phyloP scores from a whole-genome alignment of 2,113 vertebrate genomes.

The Turnix velox region DNA sequence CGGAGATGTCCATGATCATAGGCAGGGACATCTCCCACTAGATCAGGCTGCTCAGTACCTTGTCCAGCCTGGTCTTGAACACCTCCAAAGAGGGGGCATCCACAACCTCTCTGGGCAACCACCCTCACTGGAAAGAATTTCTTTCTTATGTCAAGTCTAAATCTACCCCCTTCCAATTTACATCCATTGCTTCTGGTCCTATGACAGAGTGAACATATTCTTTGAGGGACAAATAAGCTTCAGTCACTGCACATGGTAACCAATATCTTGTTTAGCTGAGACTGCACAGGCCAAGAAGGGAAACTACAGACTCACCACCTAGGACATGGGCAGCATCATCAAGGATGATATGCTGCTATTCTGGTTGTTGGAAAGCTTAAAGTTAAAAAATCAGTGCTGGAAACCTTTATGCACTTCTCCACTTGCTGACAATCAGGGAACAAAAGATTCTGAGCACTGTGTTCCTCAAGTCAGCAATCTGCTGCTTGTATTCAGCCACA shows the following conservation, averaged over 20 bases:
- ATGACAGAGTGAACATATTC: background rate
- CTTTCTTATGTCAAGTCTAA: too few species aligned
- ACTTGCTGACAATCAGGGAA: background rate
- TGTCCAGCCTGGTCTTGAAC: too few species aligned
- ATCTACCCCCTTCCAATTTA: too few species aligned
- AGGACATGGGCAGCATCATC: background rate
- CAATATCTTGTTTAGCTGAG: background rate
- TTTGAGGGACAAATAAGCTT: background rate
- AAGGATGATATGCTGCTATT: background rate
- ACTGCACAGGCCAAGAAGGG: background rate
- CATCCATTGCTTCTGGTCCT: too few species aligned
- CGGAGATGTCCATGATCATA: too few species aligned
- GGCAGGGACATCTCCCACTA: too few species aligned
- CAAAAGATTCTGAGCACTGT: background rate
- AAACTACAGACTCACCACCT: background rate
- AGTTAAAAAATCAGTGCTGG: background rate
- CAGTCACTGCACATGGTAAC: background rate
- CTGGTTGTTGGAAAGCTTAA: background rate
- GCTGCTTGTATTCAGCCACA: background rate
- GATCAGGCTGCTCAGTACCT: too few species aligned
- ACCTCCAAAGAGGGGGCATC: too few species aligned
- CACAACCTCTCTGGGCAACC: too few species aligned
- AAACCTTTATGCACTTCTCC: background rate
- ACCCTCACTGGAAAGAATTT: too few species aligned
- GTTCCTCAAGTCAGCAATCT: background rate